phyloP scores from a whole-genome alignment of 1,140 invertebrate species.

The Paramacrobiotus metropolitanus region DNA sequence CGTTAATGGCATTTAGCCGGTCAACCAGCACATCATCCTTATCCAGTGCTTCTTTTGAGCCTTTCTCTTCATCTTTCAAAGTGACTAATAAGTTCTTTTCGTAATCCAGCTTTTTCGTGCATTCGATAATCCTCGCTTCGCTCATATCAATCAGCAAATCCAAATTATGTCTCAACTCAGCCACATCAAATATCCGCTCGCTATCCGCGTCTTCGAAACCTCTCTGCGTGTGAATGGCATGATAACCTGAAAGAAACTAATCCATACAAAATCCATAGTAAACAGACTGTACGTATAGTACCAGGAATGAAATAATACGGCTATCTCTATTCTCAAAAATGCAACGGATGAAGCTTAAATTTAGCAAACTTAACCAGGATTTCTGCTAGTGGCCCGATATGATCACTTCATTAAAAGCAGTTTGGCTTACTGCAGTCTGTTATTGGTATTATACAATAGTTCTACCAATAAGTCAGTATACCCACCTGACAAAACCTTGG shows the following conservation, averaged over 20 bases:
- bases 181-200: constrained; percentile 37
- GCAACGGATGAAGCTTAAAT: too few species aligned
- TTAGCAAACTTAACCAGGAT: too few species aligned
- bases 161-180: constrained; percentile 76
- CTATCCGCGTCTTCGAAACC: constrained; percentile 26
- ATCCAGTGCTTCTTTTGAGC: constrained; percentile 38
- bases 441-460: not conserved
- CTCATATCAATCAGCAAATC: constrained; percentile 69
- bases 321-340: too few species aligned
- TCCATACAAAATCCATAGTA: constrained; percentile 4
- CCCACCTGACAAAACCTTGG: constrained; percentile 52
- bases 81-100: constrained; percentile 49
- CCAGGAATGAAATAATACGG: too few species aligned
- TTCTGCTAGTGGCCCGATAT: too few species aligned
- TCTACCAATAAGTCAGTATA: constrained; percentile 1
- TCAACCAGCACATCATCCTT: constrained; percentile 48
- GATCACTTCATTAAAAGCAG: too few species aligned
- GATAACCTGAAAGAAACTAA: constrained; percentile 40
- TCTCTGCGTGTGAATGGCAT: constrained; percentile 46
- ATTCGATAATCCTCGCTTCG: constrained; percentile 78
- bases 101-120: constrained; percentile 48
- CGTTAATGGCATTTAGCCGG: constrained; percentile 42
- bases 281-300: too few species aligned
- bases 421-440: too few species aligned
- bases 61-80: constrained; percentile 50